Conservation (phyloP, 2,797 vertebrate species). For the Silurus aristotelis region DNA sequence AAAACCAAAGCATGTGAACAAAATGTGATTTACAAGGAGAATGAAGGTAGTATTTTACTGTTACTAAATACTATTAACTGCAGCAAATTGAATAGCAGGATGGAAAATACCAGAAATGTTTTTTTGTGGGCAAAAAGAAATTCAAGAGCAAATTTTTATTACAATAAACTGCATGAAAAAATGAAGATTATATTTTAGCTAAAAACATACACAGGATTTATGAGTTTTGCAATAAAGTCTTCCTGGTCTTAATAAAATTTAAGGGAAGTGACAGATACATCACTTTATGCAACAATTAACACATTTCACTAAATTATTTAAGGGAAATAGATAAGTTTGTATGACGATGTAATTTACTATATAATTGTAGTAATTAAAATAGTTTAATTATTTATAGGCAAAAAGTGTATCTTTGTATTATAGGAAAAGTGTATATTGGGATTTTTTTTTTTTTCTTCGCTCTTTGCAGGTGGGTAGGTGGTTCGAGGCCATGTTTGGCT, state of each 20-base stretch:
- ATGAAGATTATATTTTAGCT: not conserved
- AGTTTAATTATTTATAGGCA: not conserved
- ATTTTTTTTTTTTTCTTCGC: not conserved
- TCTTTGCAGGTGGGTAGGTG: conserved; percentile 85
- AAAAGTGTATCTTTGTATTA: not conserved
- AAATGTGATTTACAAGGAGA: not conserved
- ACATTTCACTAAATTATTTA: not conserved
- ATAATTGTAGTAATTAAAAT: too few species aligned
- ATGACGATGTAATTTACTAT: not conserved
- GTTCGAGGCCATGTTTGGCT: conserved; percentile 89
- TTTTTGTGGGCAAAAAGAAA: not conserved
- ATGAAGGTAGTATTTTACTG: not conserved
- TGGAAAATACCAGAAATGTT: not conserved
- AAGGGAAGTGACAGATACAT: not conserved
- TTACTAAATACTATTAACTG: not conserved
- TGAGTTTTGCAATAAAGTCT: not conserved
- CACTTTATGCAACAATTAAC: not conserved
- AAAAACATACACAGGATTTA: not conserved
- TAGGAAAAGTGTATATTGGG: not conserved
- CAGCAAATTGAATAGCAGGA: not conserved
- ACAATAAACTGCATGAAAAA: not conserved
- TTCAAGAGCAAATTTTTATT: not conserved
- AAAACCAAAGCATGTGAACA: not conserved
- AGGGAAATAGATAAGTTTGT: not conserved
- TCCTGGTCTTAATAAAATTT: not conserved